These are phyloP conservation scores for Eleginops maclovinus DNA, from an alignment of 2,113 vertebrate genomes.

Conservation along the genomic window DNA sequence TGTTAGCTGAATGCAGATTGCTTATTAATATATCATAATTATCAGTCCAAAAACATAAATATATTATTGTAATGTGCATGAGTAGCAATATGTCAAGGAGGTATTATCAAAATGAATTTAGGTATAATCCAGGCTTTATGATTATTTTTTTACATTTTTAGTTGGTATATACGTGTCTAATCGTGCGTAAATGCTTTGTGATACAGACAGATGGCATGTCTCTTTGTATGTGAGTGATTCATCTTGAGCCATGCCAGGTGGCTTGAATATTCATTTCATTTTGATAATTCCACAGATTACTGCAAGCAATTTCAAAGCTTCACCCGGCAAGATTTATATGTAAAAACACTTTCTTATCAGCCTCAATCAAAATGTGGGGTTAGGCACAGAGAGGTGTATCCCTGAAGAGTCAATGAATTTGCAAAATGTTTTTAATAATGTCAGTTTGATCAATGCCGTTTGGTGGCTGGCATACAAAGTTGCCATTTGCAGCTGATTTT, in stretches of 20 bases:
- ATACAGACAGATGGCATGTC: conserved; percentile 79
- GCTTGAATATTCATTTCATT: conserved; percentile 81
- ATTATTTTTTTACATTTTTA: conserved; percentile 34
- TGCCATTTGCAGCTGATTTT: conserved; percentile 1
- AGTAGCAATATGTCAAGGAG: conserved; percentile 16
- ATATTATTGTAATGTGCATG: background rate
- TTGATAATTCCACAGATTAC: conserved; percentile 85
- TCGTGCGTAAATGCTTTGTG: conserved; percentile 65
- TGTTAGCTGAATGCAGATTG: background rate
- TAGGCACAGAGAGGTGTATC: conserved; percentile 15
- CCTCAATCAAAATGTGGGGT: conserved; percentile 24
- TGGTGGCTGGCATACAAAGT: background rate
- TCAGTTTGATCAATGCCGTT: conserved; percentile 7
- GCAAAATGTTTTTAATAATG: conserved; percentile 22
- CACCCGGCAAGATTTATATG: conserved; percentile 56
- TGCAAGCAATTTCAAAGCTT: conserved; percentile 60
- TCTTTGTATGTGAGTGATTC: conserved; percentile 61
- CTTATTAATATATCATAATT: background rate
- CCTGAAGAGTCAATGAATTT: conserved; percentile 32
- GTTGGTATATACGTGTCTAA: conserved; percentile 55
- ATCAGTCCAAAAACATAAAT: too few relatives aligned
- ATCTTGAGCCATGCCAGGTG: conserved; percentile 78
- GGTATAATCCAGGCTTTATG: conserved; percentile 30
- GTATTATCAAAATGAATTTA: conserved; percentile 10
- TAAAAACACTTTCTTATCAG: conserved; percentile 53